Base-by-base conservation (phyloP, 2,113 vertebrate species). In the Callopanchax toddi region DNA sequence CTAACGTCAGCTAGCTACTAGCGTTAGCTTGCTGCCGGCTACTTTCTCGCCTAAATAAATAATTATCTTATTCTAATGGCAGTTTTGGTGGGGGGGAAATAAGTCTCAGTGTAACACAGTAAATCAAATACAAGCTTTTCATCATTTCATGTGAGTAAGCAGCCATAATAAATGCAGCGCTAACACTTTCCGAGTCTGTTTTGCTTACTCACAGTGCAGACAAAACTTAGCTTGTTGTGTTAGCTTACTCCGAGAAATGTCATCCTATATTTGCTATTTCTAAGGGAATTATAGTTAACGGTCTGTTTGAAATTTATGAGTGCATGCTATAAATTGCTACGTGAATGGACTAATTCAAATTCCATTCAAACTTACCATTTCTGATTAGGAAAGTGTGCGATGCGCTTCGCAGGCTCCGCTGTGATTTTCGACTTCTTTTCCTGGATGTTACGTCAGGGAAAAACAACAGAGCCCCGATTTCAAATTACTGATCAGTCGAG, bases 191-290 rank as follows among this genome's bases (percentile, higher is more conserved):
- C 20, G 22, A 18, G 8, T 37, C 25, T 81, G 85, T 88, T 91
- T 82, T 90, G 90, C 90, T 91, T 90, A 90, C 90, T 91, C 89
- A 91, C 87, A 88, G 72, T 60, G 60, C 45, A 64, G 36, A 39
- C 29, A 37, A 5, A 60, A 58, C 50, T 54, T 83, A 81, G 81
- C 85, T 67, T 42, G 18, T 17, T 34, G 2, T 7, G 25, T 16
- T 59, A 45, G 26, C 23, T 18, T 21, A 42, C 17, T 11, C 3
- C 2, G 16, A 43, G 1, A 26, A 26, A 12, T 26, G n/a, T 0
- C 8, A 15, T 23, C 16, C 3, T 21, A 3, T 21, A 13, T 5
- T 22, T 46, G 11, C 6, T 11, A 13, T 12, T 6, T 20, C n/a
- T 36, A 18, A 3, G 9, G 2, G 18, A 34, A 34, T 17, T 10